Evolutionary conservation across 2,113 vertebrate genomes (phyloP), one percentile per base, ranked within the genome.

Genomic region (Aphelocoma coerulescens): DNA sequence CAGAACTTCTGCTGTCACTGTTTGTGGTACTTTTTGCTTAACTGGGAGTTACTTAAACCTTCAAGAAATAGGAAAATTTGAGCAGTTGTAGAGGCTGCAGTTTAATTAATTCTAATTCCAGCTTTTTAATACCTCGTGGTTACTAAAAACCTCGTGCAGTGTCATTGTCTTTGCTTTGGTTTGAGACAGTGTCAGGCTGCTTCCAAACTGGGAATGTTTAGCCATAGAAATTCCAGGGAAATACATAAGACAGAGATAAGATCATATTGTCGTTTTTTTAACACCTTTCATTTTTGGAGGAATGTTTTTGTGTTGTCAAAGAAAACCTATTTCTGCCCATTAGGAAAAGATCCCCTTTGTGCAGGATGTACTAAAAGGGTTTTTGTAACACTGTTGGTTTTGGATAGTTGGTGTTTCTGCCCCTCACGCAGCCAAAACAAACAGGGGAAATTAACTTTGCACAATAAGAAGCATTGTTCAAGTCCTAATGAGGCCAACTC

Each of bases 301-400:
- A 57, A 43, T 18, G 55, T 84, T 82, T 91, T 73, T 41, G 16
- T 61, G 69, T 86, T 91, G 55, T 95, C 83, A 90, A 28, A 94
- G 83, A 75, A 89, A 91, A 74, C 62, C 66, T 30, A 33, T 78
- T 92, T 89, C 55, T 51, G 52, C 72, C 35, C 57, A 66, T 88
- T 32, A 93, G 88, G 85, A 91, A 95, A 94, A 95, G 91, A 67
- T 55, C 69, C 85, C 83, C 94, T 96, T 95, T 93, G 86, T 94
- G 95, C 92, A 94, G 94, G 91, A 91, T 92, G 81, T 82, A 68
- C 67, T 89, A 24, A 94, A 88, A 76, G 88, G 92, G 72, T 69
- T 95, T 95, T 84, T 97, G 89, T 96, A 93, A 92, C 48, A 33
- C 51, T 94, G 88, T 92, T 94, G n/a, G 68, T 91, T 96, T 97